Evolutionary conservation across 2,113 vertebrate genomes (phyloP), one percentile per base, ranked within the genome.

Genomic region (Piaya cayana): DNA sequence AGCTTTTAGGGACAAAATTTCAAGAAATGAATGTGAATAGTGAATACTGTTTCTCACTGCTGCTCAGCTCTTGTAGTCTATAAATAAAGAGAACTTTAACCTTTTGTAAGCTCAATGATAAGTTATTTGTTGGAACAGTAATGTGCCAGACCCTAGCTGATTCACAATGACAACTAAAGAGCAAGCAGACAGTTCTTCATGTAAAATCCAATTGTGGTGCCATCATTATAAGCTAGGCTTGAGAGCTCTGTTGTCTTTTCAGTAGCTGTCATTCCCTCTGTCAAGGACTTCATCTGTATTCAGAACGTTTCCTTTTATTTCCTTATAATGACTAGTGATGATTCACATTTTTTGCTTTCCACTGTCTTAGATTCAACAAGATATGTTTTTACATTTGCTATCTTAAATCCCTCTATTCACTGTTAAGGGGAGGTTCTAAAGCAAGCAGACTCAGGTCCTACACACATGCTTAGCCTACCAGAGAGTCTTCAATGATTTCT

Each of bases 301-400:
- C 49, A 92, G 82, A 95, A 87, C 25, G 26, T 82, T 68, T 88
- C 47, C 56, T 43, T 96, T 96, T 92, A 86, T 96, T 96, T 97
- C 34, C 65, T 94, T 96, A 89, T 94, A 93, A 95, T 95, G 59
- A 94, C 86, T 93, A 96, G 96, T 87, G 88, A 68, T 92, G 93
- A 97, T 72, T 96, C 87, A 92, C 34, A 58, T 34, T 72, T 77
- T 63, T 81, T 96, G 42, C 50, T 81, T 95, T 88, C 70, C 0
- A 1, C 78, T 86, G 36, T 59, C 78, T 95, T 88, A 52, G 30
- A 78, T 82, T 93, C 75, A 90, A 49, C 76, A 92, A 75, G 4
- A 7, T 13, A 16, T 56, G 69, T 45, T 92, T 92, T 90, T 68
- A 59, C 86, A 88, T 62, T 49, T 92, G 72, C 58, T 90, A 30